A percentile compares a stretch with the other conserved stretches of the same genome.
These are phyloP conservation scores for Illadopsis cleaveri DNA, from an alignment of 2,113 vertebrate genomes.

Conservation along the genomic window DNA sequence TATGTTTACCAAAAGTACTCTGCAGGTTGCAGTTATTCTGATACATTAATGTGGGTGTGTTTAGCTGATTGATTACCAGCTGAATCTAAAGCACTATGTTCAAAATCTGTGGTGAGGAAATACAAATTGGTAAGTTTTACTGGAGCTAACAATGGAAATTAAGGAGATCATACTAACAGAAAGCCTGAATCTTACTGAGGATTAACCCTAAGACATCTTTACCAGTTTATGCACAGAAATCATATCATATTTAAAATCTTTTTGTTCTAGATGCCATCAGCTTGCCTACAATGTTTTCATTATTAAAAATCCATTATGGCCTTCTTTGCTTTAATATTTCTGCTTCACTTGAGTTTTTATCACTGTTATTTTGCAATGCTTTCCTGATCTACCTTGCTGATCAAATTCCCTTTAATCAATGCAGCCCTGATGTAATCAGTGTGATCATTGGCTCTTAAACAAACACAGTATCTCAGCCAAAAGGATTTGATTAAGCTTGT, in stretches of 20 bases:
- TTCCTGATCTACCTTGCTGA: constrained; percentile 28
- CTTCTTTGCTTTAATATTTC: constrained; percentile 33
- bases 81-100: not conserved
- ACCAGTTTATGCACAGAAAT: not conserved
- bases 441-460: constrained; percentile 28
- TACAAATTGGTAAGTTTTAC: not conserved
- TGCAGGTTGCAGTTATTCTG: not conserved
- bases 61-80: not conserved
- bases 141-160: not conserved
- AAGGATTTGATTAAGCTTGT: constrained; percentile 39
- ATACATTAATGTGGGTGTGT: not conserved
- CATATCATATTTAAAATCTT: not conserved
- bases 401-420: constrained; percentile 52
- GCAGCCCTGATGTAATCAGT: constrained; percentile 38
- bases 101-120: not conserved
- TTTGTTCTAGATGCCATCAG: not conserved
- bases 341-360: constrained; percentile 25
- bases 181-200: not conserved
- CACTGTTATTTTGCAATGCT: constrained; percentile 21
- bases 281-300: not conserved
- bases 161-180: not conserved
- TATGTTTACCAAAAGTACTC: not conserved
- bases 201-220: not conserved
- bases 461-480: constrained; percentile 18
- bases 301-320: not conserved